Conservation (phyloP, 2,113 vertebrate species). For the Ptilonorhynchus violaceus region DNA sequence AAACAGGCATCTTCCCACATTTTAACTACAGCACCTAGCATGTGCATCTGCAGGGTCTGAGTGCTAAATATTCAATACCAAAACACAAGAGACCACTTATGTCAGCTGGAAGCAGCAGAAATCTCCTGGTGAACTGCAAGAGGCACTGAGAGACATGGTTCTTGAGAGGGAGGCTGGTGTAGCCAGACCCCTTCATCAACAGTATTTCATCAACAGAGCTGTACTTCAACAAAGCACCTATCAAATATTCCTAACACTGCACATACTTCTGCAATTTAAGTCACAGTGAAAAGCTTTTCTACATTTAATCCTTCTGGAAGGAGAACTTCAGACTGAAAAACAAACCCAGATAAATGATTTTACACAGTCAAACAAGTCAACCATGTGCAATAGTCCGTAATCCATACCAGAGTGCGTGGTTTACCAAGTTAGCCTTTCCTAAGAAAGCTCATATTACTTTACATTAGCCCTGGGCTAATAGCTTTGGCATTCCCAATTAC, state of each 20-base stretch:
- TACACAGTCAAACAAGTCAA: neutral
- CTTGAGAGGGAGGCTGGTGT: rapidly evolving
- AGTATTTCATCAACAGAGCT: neutral
- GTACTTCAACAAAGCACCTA: neutral
- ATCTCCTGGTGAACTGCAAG: neutral
- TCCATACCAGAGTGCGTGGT: neutral
- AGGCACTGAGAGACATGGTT: neutral
- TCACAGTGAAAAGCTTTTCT: neutral
- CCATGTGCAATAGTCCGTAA: neutral
- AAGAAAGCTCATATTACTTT: neutral
- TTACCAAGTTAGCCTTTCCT: neutral
- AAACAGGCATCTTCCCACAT: neutral
- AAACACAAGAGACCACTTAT: neutral
- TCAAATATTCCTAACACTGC: neutral
- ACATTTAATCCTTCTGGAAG: neutral
- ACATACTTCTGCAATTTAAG: neutral
- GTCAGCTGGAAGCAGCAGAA: neutral
- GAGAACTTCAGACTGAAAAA: neutral
- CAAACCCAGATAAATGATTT: neutral
- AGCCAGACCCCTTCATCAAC: neutral
- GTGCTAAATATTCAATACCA: neutral
- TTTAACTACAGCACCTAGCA: neutral
- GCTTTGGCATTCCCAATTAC: neutral
- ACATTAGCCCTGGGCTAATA: neutral
- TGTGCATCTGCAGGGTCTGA: neutral